Percentiles rank a stretch among this genome's conserved stretches.
Evolutionary conservation across 2,797 vertebrate species (phyloP).

Genomic region (Selene dorsalis): DNA sequence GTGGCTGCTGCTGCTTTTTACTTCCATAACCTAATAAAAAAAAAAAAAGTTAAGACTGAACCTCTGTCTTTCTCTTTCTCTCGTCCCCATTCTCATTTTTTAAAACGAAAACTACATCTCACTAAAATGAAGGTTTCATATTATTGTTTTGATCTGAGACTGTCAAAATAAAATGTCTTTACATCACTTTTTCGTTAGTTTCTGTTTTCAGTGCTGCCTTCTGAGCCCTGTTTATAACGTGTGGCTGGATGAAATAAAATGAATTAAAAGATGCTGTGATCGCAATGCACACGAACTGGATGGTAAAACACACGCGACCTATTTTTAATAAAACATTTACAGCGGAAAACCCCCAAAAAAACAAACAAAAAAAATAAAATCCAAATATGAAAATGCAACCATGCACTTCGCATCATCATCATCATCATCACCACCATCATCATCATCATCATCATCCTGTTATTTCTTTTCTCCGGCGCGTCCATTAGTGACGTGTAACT

Average conservation of each 20-base stretch:
- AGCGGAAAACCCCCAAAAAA: background rate
- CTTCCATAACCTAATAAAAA: slow-evolving; percentile 3
- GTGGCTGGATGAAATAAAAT: background rate
- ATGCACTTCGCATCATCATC: slow-evolving; percentile 1
- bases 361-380: background rate
- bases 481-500: slow-evolving; percentile 3
- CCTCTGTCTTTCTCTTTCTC: background rate
- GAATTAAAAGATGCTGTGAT: background rate
- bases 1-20: slow-evolving; percentile 28
- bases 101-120: background rate
- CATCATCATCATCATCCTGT: slow-evolving; percentile 14
- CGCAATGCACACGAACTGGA: background rate
- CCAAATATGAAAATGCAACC: background rate
- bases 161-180: background rate
- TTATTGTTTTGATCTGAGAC: background rate
- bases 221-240: background rate
- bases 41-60: slow-evolving; percentile 16
- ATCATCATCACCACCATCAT: background rate
- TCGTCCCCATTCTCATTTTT: no score
- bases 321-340: background rate
- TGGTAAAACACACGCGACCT: background rate
- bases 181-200: background rate
- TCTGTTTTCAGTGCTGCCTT: background rate
- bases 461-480: slow-evolving; percentile 26
- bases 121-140: background rate